A percentile compares a stretch with the other conserved stretches of the same genome.
Conservation (phyloP, 2,888 invertebrate genomes). For the Tigriopus californicus region DNA sequence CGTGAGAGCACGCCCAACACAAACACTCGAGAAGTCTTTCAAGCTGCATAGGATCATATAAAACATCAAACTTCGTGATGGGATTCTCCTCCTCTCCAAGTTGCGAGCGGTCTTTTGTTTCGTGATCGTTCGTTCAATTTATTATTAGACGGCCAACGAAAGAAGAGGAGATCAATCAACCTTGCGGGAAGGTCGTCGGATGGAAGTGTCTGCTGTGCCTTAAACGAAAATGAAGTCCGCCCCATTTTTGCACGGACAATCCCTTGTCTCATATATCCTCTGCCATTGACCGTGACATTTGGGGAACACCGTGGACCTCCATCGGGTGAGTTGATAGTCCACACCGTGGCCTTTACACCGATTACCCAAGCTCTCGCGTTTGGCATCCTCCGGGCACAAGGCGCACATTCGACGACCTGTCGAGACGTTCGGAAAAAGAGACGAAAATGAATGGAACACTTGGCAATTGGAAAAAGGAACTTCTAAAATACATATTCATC, state of each 20-base stretch:
- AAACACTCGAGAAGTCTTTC: too few species aligned
- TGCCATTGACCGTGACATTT: conserved; percentile 79
- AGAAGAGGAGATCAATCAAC: too few species aligned
- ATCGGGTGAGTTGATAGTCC: conserved; percentile 50
- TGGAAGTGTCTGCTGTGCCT: conserved; percentile 15
- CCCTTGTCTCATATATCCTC: conserved; percentile 29
- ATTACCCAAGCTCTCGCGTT: conserved; percentile 50
- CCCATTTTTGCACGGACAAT: conserved; percentile 25
- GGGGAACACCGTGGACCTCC: conserved; percentile 60
- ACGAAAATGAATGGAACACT: neutral
- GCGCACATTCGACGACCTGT: conserved; percentile 57
- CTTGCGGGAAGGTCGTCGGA: too few species aligned
- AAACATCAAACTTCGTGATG: too few species aligned
- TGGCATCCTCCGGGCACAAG: conserved; percentile 60
- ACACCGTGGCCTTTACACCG: conserved; percentile 72
- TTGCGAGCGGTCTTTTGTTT: too few species aligned
- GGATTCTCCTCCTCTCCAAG: too few species aligned
- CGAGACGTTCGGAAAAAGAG: conserved; percentile 18
- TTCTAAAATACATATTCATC: too few species aligned
- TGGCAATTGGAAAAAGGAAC: too few species aligned
- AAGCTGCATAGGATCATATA: too few species aligned
- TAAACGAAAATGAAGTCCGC: conserved; percentile 28
- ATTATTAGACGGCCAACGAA: too few species aligned
- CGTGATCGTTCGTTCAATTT: too few species aligned
- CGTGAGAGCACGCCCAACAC: too few species aligned